Evolutionary conservation across 2,113 vertebrate genomes (phyloP), one percentile per base, ranked within the genome.

Genomic region (Paracanthobrama guichenoti): DNA sequence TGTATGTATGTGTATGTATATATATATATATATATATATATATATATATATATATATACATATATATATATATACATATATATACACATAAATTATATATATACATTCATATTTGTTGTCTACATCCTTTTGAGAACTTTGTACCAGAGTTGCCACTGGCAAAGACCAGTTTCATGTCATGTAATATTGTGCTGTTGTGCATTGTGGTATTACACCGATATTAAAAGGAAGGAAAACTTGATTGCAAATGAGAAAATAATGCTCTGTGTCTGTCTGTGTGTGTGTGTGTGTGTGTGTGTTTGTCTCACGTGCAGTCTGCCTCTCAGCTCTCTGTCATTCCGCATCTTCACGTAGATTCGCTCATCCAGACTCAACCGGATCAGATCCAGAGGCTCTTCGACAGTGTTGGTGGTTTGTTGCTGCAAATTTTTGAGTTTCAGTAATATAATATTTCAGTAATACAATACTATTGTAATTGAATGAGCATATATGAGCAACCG

Each of bases 311-410:
- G 97, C 50, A 99, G 91, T 59, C 98, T 94, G 59, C 98, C 98
- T 24, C 98, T 93, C 31, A 99, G 97, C 84, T 99, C 98, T 85
- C 98, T 88, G 92, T 99, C 98, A 5, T 99, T 99, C 85, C 98
- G 95, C 98, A 99, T 99, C 92, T 99, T 99, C 75, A 99, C 98
- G 66, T 99, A 99, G 90, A 99, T 99, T 76, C 98, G 91, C 81
- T 99, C 98, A 86, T 99, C 98, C 4, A 99, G 91, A 93, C 98
- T 99, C 82, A 99, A 96, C 62, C 98, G 91, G 93, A 99, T 99
- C 87, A 99, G 96, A 87, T 99, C 98, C 11, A 99, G 92, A 0
- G 98, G 98, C 87, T 99, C 97, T 85, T 99, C 98, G 1, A 99
- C 97, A 0, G 98, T 99, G 89, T 98, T 99, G 86, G 96, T 96